Evolutionary conservation across 2,113 vertebrate genomes (phyloP).

Genomic region (Toxotes chatareus): DNA sequence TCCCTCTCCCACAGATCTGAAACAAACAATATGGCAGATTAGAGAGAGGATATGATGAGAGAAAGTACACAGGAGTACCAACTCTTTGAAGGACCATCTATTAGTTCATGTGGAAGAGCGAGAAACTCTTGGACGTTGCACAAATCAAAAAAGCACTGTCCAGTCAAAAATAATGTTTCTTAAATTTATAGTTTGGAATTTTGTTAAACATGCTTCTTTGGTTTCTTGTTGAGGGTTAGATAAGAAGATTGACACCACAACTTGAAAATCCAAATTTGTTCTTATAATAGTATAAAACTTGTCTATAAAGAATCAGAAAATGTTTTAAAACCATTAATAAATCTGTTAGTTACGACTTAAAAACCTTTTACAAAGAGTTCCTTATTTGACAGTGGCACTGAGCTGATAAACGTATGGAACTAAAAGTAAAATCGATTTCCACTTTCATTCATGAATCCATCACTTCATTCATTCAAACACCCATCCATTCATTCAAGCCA

Average conservation of each 20-base stretch:
- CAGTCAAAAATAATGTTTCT: no score
- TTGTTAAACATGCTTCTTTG: no score
- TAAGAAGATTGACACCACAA: no score
- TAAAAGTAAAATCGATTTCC: slow-evolving; percentile 5
- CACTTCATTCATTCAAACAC: slow-evolving; percentile 49
- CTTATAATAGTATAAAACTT: background rate
- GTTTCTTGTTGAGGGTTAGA: no score
- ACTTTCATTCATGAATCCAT: slow-evolving; percentile 54
- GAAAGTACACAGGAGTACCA: slow-evolving; percentile 7
- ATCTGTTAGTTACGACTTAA: background rate
- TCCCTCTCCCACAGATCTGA: slow-evolving; percentile 28
- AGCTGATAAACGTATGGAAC: slow-evolving; percentile 7
- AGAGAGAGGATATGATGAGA: slow-evolving; percentile 34
- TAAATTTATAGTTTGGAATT: no score
- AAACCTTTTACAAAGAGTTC: background rate
- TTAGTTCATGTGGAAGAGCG: background rate
- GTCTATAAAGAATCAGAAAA: slow-evolving; percentile 1
- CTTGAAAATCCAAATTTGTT: background rate
- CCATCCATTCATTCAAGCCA: slow-evolving; percentile 20
- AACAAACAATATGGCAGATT: slow-evolving; percentile 44
- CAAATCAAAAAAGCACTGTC: no score
- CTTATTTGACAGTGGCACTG: background rate
- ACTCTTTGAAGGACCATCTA: slow-evolving; percentile 16
- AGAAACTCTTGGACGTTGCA: slow-evolving; percentile 26
- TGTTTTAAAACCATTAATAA: slow-evolving; percentile 15